These are phyloP conservation scores for Pseudonaja textilis DNA, from an alignment of 2,113 vertebrate species.

Conservation along the genomic window DNA sequence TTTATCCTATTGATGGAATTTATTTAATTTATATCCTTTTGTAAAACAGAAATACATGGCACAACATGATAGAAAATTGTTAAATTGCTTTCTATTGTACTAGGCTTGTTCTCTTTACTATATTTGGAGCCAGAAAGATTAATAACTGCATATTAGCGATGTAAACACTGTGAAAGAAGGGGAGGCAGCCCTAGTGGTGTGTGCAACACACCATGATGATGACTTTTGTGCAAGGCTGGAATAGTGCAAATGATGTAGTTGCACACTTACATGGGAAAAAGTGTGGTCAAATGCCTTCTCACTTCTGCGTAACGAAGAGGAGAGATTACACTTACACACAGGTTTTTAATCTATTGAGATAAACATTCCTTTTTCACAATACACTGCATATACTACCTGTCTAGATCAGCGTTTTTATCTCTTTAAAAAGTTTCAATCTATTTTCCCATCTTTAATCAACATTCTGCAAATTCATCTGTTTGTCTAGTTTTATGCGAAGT, in stretches of 20 bases:
- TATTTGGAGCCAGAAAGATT: neutral
- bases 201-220: neutral
- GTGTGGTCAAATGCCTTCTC: neutral
- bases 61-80: neutral
- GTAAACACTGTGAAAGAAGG: neutral
- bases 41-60: slow-evolving; percentile 17
- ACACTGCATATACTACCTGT: neutral
- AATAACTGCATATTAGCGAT: slow-evolving; percentile 12
- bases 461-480: neutral
- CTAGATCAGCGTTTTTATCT: neutral
- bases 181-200: neutral
- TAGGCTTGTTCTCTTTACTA: slow-evolving; percentile 24
- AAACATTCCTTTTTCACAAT: neutral
- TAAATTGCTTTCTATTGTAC: slow-evolving; percentile 37
- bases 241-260: neutral
- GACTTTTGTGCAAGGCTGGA: neutral
- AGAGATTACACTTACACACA: neutral
- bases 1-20: slow-evolving; percentile 17
- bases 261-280: neutral
- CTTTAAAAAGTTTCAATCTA: neutral
- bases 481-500: neutral
- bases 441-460: neutral
- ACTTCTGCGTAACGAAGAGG: neutral
- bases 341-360: neutral
- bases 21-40: slow-evolving; percentile 39